phyloP scores from a whole-genome alignment of 1,140 invertebrate species.

The Archegozetes longisetosus region DNA sequence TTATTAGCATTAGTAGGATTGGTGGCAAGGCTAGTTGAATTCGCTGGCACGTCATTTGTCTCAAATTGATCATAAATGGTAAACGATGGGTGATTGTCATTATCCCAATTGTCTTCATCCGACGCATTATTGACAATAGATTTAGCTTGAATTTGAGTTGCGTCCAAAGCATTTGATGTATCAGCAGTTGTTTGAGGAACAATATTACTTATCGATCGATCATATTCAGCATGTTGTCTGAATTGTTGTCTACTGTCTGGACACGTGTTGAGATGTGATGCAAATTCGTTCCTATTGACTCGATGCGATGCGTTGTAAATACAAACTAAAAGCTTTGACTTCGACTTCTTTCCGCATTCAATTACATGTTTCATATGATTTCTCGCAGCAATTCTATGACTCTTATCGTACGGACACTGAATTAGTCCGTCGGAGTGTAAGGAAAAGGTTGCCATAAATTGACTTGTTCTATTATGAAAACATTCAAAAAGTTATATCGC shows the following conservation, averaged over 20 bases:
- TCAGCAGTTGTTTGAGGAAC: background rate
- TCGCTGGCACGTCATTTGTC: background rate
- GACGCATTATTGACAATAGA: background rate
- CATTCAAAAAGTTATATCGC: no score
- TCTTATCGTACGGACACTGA: background rate
- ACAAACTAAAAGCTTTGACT: background rate
- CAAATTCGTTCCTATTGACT: background rate
- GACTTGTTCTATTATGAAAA: background rate
- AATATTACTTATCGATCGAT: no score
- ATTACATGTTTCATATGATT: background rate
- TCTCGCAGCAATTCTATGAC: background rate
- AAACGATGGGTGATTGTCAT: background rate
- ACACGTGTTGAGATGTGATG: background rate
- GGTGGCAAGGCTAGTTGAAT: no score
- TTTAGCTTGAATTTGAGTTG: background rate
- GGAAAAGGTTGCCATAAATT: background rate
- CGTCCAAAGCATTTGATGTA: background rate
- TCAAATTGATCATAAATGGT: background rate
- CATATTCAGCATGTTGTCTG: background rate
- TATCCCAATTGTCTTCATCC: background rate
- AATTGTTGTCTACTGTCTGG: background rate
- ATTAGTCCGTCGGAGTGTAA: background rate
- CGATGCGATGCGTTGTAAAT: background rate
- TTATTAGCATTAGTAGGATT: no score
- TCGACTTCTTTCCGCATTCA: background rate